Base-by-base conservation (phyloP, 2,113 vertebrate species). In the Crotalus viridis region DNA sequence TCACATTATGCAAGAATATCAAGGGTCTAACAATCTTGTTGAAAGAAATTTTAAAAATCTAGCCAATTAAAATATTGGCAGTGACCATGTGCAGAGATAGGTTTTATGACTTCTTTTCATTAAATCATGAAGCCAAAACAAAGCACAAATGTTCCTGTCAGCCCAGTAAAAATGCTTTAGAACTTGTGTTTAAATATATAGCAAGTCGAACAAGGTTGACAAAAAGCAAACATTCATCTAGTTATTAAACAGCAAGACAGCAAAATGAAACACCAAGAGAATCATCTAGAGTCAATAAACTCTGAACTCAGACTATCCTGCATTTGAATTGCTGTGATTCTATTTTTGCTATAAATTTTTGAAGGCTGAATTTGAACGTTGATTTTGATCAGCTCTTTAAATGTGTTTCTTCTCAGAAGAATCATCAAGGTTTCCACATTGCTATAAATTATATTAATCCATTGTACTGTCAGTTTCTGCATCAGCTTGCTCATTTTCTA, bases 81-180 rank as follows among this genome's bases (percentile, higher is more conserved):
- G 92, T 96, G 95, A 93, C 95, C 88, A 89, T 81, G 92, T 96
- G 94, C 89, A 96, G 69, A 93, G 94, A 89, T 89, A 94, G 94
- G 96, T 97, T 96, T 96, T 94, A 90, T 95, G 94, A 90, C 91
- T 93, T 39, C 94, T 95, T 90, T 92, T 91, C 95, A 96, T 81
- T 93, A 96, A 93, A 95, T 93, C 95, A 96, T 93, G 61, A 89
- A 43, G 59, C 93, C 33, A 95, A 96, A 51, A 87, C 4, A 94
- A 91, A n/a, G 85, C 90, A 95, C 92, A 93, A 95, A 95, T 54
- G 10, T 3, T 94, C 61, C 88, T 92, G 15, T 94, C 39, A 43
- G 24, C 57, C 24, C 39, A 87, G 7, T 28, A 74, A 22, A 89
- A 56, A 91, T 86, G 92, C 56, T 91, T 9, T 93, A 55, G 46